Evolutionary conservation across 2,113 vertebrate genomes (phyloP).

Genomic region (Syngnathus scovelli): DNA sequence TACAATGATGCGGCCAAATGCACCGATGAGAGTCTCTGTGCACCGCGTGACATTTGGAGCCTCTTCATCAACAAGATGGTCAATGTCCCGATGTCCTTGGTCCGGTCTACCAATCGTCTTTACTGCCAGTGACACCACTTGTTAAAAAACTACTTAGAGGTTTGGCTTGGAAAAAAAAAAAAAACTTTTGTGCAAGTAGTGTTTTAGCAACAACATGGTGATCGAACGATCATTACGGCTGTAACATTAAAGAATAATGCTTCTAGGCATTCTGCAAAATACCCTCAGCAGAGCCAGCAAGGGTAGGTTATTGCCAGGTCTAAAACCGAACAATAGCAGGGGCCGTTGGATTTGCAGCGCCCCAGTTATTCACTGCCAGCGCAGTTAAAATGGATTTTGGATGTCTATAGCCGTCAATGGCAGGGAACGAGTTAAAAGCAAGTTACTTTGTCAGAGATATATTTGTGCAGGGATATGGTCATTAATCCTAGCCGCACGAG

Average conservation of each 20-base stretch:
- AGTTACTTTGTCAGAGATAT: neutral
- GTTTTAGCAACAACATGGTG: neutral
- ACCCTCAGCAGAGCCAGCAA: neutral
- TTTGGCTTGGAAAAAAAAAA: neutral
- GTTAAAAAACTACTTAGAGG: neutral
- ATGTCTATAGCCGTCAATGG: too few relatives aligned
- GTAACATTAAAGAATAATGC: neutral
- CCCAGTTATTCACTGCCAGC: too few relatives aligned
- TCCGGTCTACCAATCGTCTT: neutral
- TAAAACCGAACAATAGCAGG: neutral
- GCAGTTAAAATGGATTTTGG: too few relatives aligned
- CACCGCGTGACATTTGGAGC: slow-evolving; percentile 2
- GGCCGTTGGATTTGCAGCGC: neutral
- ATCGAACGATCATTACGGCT: neutral
- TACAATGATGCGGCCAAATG: neutral
- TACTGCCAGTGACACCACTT: neutral
- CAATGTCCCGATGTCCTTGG: neutral
- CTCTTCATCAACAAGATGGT: neutral
- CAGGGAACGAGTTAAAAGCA: neutral
- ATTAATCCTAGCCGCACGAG: neutral
- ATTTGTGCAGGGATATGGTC: neutral
- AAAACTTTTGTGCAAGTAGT: neutral
- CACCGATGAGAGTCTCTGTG: neutral
- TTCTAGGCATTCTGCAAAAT: neutral
- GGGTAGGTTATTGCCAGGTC: neutral